Base-by-base conservation (phyloP, 2,888 invertebrate genomes). In the Lepidocyrtinus sp. region DNA sequence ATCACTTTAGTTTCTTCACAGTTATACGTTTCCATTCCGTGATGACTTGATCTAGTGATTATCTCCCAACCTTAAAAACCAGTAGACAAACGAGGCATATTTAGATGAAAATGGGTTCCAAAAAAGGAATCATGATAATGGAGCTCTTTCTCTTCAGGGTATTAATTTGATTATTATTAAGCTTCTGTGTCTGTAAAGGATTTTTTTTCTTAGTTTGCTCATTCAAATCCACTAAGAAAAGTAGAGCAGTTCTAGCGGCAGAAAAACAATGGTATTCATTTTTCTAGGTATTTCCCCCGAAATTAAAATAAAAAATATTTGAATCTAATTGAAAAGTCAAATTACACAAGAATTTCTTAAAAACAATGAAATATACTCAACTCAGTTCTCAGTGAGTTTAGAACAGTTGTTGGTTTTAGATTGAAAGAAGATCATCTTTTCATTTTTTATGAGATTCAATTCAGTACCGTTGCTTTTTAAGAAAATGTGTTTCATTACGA, bases 361-460 rank as follows among this genome's bases (percentile, higher is more conserved):
- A 71, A 77, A 71, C 61, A 71, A 61, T 71, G 26, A 63, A 75
- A 70, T 70, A 50, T 17, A 55, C 17, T 55, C 12, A 36, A 12
- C 36, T 36, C 36, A n/a, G n/a, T n/a, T n/a, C n/a, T n/a, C n/a
- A n/a, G n/a, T n/a, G 36, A 36, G 55, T n/a, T 9, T 5, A 65
- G 71, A 70, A 65, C 76, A 77, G 76, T 78, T 78, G 78, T 59
- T 70, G 26, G 5, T 27, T 15, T 50, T 1, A 1, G 17, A n/a
- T 55, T 25, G 19, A 62, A 19, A 22, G 17, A 62, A 50, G 22
- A 61, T 15, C n/a, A n/a, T n/a, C n/a, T n/a, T 59, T 17, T 72
- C 12, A 2, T 64, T 17, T 64, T 45, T 55, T 55, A 55, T n/a
- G 17, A n/a, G 55, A 55, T 55, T 17, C 7, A 55, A 17, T 55